These are phyloP conservation scores for Octopus sinensis DNA, from an alignment of 1,140 invertebrate genomes.

Conservation along the genomic window DNA sequence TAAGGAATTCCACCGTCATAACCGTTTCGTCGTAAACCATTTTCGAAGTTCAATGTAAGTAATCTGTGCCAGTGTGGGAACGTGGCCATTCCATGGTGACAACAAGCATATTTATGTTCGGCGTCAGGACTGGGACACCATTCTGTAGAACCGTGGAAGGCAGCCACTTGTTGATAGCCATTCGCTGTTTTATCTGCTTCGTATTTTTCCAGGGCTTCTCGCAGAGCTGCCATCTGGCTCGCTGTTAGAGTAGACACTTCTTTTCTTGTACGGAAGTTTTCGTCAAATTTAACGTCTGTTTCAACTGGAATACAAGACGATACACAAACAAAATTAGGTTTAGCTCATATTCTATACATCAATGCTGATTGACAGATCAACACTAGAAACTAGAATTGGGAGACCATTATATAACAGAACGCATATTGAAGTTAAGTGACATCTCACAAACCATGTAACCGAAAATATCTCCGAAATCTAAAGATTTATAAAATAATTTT, in stretches of 20 bases:
- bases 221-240: slow-evolving; percentile 21
- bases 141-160: slow-evolving; percentile 21
- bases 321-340: neutral
- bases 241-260: slow-evolving; percentile 21
- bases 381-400: no score
- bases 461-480: no score
- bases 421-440: no score
- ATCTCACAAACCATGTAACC: no score
- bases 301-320: neutral
- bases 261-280: slow-evolving; percentile 11
- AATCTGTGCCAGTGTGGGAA: slow-evolving; percentile 35
- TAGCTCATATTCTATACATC: no score
- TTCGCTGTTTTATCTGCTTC: slow-evolving; percentile 20
- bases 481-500: no score
- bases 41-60: slow-evolving; percentile 25
- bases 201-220: slow-evolving; percentile 20
- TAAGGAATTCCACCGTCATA: slow-evolving; percentile 15
- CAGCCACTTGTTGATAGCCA: slow-evolving; percentile 22
- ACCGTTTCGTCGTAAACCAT: slow-evolving; percentile 20
- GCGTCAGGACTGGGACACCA: slow-evolving; percentile 23
- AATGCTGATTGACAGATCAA: no score
- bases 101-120: slow-evolving; percentile 23
- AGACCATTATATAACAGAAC: no score
- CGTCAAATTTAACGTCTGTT: neutral
- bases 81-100: slow-evolving; percentile 26